Evolutionary conservation across 2,113 vertebrate species (phyloP).

Genomic region (Ophiodon elongatus): DNA sequence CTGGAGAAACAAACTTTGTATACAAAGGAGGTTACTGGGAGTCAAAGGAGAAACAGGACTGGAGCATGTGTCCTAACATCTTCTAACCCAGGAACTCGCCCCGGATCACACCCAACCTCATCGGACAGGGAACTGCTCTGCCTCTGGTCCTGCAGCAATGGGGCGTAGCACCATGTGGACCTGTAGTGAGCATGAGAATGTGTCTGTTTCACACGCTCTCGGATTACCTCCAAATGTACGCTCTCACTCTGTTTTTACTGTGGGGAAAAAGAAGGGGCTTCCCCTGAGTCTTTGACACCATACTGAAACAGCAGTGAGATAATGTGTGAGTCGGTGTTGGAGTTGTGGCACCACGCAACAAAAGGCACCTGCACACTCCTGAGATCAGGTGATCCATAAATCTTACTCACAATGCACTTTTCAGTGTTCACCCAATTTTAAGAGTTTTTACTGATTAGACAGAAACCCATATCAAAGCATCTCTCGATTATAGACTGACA

Average conservation of each 20-base stretch:
- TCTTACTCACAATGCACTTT: constrained; percentile 72
- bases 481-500: constrained; percentile 13
- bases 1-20: constrained; percentile 90
- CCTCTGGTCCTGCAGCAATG: constrained; percentile 42
- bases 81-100: constrained; percentile 86
- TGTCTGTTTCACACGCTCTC: constrained; percentile 62
- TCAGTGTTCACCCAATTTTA: constrained; percentile 43
- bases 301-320: constrained; percentile 47
- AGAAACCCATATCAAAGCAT: constrained; percentile 40
- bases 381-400: constrained; percentile 56
- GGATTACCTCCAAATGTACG: constrained; percentile 73
- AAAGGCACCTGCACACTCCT: constrained; percentile 53
- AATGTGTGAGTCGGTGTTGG: constrained; percentile 20
- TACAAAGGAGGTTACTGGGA: constrained; percentile 99
- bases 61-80: constrained; percentile 92
- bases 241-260: constrained; percentile 51
- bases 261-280: constrained; percentile 10
- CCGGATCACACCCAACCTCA: constrained; percentile 51
- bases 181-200: constrained; percentile 55
- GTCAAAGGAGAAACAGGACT: constrained; percentile 93
- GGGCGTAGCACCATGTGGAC: constrained; percentile 55
- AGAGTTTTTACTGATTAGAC: constrained; percentile 39
- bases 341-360: constrained; percentile 39
- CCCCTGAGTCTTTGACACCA: constrained; percentile 23
- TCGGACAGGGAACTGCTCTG: constrained; percentile 46